These are phyloP conservation scores for Acanthacorydalis orientalis DNA, from an alignment of 2,888 invertebrate genomes.

Conservation along the genomic window DNA sequence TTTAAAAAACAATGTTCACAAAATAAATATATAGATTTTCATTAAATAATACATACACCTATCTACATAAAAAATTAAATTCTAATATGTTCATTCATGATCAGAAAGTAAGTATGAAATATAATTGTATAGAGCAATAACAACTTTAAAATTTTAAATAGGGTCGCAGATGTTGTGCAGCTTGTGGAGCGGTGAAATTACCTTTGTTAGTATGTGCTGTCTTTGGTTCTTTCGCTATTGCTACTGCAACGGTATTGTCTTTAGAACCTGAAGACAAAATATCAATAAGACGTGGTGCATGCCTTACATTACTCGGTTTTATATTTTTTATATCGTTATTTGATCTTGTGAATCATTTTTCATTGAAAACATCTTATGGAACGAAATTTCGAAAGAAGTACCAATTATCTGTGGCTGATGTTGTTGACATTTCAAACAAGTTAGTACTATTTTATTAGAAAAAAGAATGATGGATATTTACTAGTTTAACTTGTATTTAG, in stretches of 20 bases:
- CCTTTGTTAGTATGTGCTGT: constrained; percentile 25
- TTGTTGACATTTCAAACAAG: constrained; percentile 62
- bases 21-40: too few species aligned
- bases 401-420: constrained; percentile 45
- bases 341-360: constrained; percentile 42
- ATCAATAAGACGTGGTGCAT: constrained; percentile 38
- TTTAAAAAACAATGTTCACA: too few species aligned
- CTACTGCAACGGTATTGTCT: constrained; percentile 26
- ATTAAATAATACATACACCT: too few species aligned
- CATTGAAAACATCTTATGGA: constrained; percentile 40
- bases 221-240: constrained; percentile 22
- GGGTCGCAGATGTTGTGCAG: too few species aligned
- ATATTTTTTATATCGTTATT: constrained; percentile 51
- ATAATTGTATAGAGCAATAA: too few species aligned
- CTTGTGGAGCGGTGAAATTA: constrained; percentile 15
- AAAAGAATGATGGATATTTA: too few species aligned
- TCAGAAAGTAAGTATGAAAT: too few species aligned
- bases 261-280: constrained; percentile 37
- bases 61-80: too few species aligned
- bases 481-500: too few species aligned
- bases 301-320: constrained; percentile 43
- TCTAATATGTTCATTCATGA: too few species aligned
- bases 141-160: too few species aligned
- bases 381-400: constrained; percentile 42
- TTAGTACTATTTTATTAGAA: constrained; percentile 23